Percentiles rank a stretch among this genome's conserved stretches.
Evolutionary conservation across 2,888 invertebrate species (phyloP).

Genomic region (Autographa pulchrina): DNA sequence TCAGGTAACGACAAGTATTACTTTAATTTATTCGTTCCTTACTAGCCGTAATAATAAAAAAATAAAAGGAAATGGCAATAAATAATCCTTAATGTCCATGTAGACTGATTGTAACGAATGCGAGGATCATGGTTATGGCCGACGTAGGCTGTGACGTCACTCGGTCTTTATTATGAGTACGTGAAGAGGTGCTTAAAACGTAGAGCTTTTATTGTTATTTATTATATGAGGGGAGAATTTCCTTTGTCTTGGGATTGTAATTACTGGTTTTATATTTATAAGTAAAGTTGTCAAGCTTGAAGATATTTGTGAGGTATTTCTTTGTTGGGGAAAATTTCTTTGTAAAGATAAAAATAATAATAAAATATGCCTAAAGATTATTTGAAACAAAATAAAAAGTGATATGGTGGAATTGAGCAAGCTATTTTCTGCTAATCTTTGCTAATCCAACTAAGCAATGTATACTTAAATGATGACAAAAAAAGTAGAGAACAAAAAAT

Average conservation of each 20-base stretch:
- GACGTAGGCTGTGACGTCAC: not conserved
- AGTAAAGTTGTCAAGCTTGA: not conserved
- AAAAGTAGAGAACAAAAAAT: no score
- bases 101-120: not conserved
- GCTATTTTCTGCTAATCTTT: no score
- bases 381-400: no score
- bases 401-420: no score
- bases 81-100: not conserved
- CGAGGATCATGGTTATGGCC: not conserved
- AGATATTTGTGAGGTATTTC: not conserved
- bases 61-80: not conserved
- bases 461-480: no score
- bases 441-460: no score
- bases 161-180: not conserved
- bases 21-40: not conserved
- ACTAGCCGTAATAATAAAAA: not conserved
- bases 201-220: conserved; percentile 1
- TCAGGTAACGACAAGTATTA: not conserved
- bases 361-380: no score
- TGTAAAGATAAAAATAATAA: no score
- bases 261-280: not conserved
- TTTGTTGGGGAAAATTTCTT: not conserved
- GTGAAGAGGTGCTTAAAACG: not conserved
- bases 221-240: not conserved
- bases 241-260: not conserved